Evolutionary conservation across 2,113 vertebrate species (phyloP).

Genomic region (Etheostoma cragini): DNA sequence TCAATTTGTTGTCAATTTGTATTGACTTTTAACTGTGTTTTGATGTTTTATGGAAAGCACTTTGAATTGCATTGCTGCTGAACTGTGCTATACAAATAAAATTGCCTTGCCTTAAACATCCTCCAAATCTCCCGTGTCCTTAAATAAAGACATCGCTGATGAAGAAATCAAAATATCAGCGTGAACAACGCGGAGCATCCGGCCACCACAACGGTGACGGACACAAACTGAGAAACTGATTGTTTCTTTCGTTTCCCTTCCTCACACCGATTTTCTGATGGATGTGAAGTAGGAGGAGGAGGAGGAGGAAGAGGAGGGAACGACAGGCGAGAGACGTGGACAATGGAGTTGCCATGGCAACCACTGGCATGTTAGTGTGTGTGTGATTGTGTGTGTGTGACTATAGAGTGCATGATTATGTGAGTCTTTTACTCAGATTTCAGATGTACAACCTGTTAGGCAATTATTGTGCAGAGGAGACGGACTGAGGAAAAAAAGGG

Average conservation of each 20-base stretch:
- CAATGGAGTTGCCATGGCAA: conserved; percentile 64
- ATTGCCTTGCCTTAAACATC: background rate
- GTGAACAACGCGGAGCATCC: background rate
- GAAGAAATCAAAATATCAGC: conserved; percentile 37
- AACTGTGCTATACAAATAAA: no score
- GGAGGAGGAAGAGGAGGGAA: conserved; percentile 31
- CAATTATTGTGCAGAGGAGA: background rate
- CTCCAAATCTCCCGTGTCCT: background rate
- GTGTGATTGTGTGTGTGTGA: no score
- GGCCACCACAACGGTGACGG: background rate
- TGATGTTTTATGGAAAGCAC: no score
- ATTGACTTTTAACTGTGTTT: no score
- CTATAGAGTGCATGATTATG: background rate
- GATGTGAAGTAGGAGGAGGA: conserved; percentile 34
- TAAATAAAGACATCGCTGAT: background rate
- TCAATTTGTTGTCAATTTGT: no score
- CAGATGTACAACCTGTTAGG: background rate
- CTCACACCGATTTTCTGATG: conserved; percentile 56
- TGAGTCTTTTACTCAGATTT: background rate
- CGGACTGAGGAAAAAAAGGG: background rate
- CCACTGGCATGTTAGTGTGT: conserved; percentile 20
- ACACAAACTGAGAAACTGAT: conserved; percentile 30
- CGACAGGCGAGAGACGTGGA: conserved; percentile 35
- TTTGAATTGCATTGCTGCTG: no score
- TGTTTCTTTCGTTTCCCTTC: conserved; percentile 12